A percentile compares a stretch with the other conserved stretches of the same genome.
Evolutionary conservation across 2,888 invertebrate genomes (phyloP).

Genomic region (Rhagonycha fulva): DNA sequence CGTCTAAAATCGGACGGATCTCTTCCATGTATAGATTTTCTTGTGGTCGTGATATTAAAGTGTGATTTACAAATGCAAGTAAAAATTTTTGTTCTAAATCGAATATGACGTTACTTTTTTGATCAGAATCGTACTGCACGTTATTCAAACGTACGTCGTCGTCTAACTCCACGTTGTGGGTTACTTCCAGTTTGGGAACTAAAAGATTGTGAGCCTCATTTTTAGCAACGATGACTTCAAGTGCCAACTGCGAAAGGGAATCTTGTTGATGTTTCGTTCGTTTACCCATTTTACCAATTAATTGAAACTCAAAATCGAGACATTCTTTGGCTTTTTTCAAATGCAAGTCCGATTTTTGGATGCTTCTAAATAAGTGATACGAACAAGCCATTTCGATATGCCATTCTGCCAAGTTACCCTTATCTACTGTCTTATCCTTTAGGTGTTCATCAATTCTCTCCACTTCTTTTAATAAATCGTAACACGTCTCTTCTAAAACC

Average conservation of each 20-base stretch:
- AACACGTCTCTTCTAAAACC: constrained; percentile 75
- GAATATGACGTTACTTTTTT: constrained; percentile 59
- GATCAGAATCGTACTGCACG: constrained; percentile 68
- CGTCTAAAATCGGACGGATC: constrained; percentile 74
- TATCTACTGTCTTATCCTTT: constrained; percentile 45
- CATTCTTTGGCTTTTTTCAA: constrained; percentile 66
- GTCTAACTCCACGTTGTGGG: constrained; percentile 72
- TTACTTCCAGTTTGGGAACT: constrained; percentile 61
- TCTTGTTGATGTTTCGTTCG: constrained; percentile 88
- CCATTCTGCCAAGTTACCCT: constrained; percentile 52
- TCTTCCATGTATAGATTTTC: constrained; percentile 84
- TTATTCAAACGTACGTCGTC: constrained; percentile 87
- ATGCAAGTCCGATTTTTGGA: constrained; percentile 70
- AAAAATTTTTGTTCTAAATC: constrained; percentile 80
- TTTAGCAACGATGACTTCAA: constrained; percentile 64
- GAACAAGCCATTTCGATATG: constrained; percentile 67
- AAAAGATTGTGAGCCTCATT: constrained; percentile 54
- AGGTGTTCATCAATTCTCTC: constrained; percentile 54
- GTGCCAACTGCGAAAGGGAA: constrained; percentile 79
- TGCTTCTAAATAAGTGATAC: constrained; percentile 74
- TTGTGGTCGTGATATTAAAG: constrained; percentile 75
- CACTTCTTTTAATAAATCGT: constrained; percentile 64
- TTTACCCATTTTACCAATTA: constrained; percentile 82
- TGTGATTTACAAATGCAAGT: constrained; percentile 73
- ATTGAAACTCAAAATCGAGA: constrained; percentile 68